Percentiles rank a stretch among this genome's conserved stretches.
phyloP scores from a whole-genome alignment of 2,888 invertebrate genomes.

The Cenopis cana region DNA sequence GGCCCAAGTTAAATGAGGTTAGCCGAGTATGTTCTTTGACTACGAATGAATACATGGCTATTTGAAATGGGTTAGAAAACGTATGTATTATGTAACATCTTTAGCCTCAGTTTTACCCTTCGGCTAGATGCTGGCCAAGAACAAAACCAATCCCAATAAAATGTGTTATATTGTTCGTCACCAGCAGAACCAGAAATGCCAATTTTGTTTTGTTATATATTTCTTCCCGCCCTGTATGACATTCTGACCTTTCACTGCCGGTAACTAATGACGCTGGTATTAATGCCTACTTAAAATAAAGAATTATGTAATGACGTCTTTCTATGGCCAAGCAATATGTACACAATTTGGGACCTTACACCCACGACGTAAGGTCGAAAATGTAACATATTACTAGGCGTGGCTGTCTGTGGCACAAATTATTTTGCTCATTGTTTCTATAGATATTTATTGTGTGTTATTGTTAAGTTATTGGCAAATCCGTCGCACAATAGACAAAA shows the following conservation, averaged over 20 bases:
- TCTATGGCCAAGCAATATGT: neutral
- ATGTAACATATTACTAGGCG: neutral
- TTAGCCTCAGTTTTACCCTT: no score
- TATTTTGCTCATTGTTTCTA: conserved; percentile 26
- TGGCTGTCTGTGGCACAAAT: neutral
- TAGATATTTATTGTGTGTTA: neutral
- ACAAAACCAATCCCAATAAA: no score
- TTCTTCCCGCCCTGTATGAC: neutral
- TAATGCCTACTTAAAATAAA: conserved; percentile 10
- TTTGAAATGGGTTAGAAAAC: no score
- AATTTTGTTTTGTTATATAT: neutral
- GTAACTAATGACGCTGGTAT: neutral
- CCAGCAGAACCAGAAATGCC: neutral
- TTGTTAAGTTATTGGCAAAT: conserved; percentile 18
- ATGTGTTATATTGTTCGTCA: neutral
- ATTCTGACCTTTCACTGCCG: conserved; percentile 5
- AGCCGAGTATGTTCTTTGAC: neutral
- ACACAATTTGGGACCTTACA: neutral
- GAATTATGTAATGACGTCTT: conserved; percentile 28
- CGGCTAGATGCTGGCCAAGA: no score
- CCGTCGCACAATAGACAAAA: conserved; percentile 21
- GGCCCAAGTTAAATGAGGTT: neutral
- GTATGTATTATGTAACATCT: neutral
- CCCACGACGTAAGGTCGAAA: neutral
- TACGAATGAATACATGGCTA: no score